Evolutionary conservation across 2,113 vertebrate species (phyloP).

Genomic region (Cisticola juncidis): DNA sequence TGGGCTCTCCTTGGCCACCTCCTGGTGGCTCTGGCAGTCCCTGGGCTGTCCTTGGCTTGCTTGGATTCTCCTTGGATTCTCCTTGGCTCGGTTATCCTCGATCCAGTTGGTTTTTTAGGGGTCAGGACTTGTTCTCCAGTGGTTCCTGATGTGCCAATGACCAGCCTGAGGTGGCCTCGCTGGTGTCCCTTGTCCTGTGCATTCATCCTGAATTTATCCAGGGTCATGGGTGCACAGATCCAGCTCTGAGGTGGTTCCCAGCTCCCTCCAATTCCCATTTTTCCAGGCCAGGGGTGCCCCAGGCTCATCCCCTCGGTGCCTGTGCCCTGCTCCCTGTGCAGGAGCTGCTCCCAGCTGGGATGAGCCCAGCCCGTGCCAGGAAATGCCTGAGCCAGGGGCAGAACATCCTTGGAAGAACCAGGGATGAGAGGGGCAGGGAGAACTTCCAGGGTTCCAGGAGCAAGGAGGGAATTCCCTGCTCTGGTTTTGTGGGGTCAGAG

Average conservation of each 20-base stretch:
- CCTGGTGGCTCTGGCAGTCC: background rate
- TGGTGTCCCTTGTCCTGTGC: background rate
- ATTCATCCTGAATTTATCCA: background rate
- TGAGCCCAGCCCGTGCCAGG: background rate
- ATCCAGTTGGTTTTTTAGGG: background rate
- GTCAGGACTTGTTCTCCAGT: background rate
- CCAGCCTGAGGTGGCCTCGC: background rate
- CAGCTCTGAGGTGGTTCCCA: background rate
- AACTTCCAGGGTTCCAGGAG: background rate
- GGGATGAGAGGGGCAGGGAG: background rate
- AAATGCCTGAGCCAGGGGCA: too few relatives aligned
- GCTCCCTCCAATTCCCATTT: background rate
- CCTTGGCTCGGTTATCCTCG: background rate
- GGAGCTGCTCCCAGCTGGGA: background rate
- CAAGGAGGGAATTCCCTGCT: background rate
- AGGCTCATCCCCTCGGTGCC: background rate
- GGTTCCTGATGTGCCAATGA: background rate
- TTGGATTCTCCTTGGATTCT: background rate
- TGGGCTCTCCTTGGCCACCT: background rate
- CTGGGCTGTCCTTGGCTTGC: background rate
- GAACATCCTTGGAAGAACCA: background rate
- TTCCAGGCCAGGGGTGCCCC: background rate
- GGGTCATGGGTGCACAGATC: background rate
- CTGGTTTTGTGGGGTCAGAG: background rate
- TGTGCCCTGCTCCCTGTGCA: background rate